Conservation (phyloP, 2,888 invertebrate species). For the Chrysolina haemoptera region DNA sequence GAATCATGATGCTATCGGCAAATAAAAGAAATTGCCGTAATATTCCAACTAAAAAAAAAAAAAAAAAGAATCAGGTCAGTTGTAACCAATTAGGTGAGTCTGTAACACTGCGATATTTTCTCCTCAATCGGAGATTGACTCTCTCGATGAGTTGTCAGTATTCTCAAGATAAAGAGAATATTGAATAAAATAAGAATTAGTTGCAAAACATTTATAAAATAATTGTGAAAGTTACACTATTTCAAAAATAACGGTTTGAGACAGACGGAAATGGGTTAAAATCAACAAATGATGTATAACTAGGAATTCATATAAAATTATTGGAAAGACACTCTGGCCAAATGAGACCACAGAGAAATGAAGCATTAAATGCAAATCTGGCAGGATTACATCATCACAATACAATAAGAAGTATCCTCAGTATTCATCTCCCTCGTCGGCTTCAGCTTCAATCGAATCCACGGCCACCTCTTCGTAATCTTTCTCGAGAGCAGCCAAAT, state of each 20-base stretch:
- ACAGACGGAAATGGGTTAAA: slow-evolving; percentile 18
- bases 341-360: background rate
- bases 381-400: slow-evolving; percentile 27
- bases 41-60: too few relatives aligned
- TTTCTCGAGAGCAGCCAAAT: slow-evolving; percentile 85
- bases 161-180: background rate
- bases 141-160: too few relatives aligned
- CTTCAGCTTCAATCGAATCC: slow-evolving; percentile 81
- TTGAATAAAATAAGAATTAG: slow-evolving; percentile 24
- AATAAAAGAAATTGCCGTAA: too few relatives aligned
- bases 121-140: too few relatives aligned
- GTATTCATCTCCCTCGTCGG: slow-evolving; percentile 80
- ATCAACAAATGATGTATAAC: background rate
- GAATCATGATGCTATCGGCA: too few relatives aligned
- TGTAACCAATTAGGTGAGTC: too few relatives aligned
- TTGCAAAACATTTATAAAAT: slow-evolving; percentile 43
- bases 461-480: slow-evolving; percentile 85
- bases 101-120: too few relatives aligned
- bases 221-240: slow-evolving; percentile 32
- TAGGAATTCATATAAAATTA: background rate
- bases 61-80: too few relatives aligned
- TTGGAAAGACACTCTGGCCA: background rate
- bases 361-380: slow-evolving; percentile 39
- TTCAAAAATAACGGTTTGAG: slow-evolving; percentile 17
- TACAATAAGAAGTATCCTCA: slow-evolving; percentile 60